phyloP scores from a whole-genome alignment of 2,797 vertebrate genomes.

The Tragelaphus oryx region DNA sequence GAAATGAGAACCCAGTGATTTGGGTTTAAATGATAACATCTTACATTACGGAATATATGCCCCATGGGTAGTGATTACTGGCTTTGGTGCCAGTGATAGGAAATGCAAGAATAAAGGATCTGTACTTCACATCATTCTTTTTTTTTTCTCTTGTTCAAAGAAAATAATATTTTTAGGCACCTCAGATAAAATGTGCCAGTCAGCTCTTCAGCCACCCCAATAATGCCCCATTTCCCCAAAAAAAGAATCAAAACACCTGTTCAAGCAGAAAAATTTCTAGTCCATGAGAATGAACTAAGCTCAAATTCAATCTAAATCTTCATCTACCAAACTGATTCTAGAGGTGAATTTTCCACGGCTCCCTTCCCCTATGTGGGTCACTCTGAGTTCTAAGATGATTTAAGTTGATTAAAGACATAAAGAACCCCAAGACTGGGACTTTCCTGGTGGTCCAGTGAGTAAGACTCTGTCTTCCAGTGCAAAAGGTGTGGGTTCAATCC shows the following conservation, averaged over 20 bases:
- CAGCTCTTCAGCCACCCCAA: background rate
- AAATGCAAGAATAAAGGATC: background rate
- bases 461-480: background rate
- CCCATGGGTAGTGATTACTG: background rate
- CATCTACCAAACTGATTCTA: background rate
- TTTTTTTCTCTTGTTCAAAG: background rate
- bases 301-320: background rate
- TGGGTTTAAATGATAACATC: background rate
- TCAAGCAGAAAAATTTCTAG: background rate
- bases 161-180: background rate
- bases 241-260: background rate
- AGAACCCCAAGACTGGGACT: background rate
- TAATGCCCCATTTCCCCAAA: background rate
- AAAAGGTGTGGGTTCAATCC: background rate
- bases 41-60: background rate
- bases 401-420: background rate
- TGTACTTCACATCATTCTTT: background rate
- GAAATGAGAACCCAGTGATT: background rate
- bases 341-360: background rate
- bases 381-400: background rate
- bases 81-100: background rate
- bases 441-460: background rate
- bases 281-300: background rate
- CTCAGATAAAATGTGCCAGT: background rate
- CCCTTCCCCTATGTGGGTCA: background rate